phyloP scores from a whole-genome alignment of 2,113 vertebrate species.

The Poeciliopsis prolifica region DNA sequence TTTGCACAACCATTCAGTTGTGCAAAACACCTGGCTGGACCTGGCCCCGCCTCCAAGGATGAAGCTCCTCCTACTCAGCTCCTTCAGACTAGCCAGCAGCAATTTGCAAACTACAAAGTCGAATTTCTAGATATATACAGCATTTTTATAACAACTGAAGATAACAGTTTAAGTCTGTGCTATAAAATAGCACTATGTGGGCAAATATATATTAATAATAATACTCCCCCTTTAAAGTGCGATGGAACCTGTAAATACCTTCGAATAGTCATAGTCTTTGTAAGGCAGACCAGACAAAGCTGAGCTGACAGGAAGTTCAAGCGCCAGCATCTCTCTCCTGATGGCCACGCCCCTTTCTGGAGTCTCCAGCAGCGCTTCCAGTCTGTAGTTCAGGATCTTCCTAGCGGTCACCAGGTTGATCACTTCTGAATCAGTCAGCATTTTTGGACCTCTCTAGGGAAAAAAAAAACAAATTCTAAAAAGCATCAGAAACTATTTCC shows the following conservation, averaged over 20 bases:
- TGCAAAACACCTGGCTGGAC: too few relatives aligned
- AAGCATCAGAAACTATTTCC: background rate
- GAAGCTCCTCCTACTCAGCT: too few relatives aligned
- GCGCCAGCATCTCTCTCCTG: conserved; percentile 86
- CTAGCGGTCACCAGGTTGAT: conserved; percentile 87
- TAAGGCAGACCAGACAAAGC: conserved; percentile 88
- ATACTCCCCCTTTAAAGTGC: background rate
- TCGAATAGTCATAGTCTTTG: conserved; percentile 91
- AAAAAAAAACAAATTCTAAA: background rate
- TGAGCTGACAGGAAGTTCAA: conserved; percentile 83
- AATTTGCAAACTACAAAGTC: too few relatives aligned
- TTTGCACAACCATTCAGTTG: too few relatives aligned
- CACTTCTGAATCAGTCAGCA: conserved; percentile 89
- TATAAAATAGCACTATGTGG: too few relatives aligned
- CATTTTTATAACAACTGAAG: too few relatives aligned
- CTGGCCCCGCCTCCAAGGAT: too few relatives aligned
- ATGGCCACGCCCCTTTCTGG: conserved; percentile 93
- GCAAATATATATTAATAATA: too few relatives aligned
- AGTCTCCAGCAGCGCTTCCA: conserved; percentile 89
- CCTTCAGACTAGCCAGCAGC: too few relatives aligned
- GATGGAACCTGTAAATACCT: conserved; percentile 74
- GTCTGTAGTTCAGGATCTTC: conserved; percentile 89
- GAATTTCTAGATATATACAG: too few relatives aligned
- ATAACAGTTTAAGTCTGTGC: too few relatives aligned
- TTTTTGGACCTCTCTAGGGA: conserved; percentile 84